phyloP scores from a whole-genome alignment of 2,888 invertebrate species.

The Drosophila falleni region DNA sequence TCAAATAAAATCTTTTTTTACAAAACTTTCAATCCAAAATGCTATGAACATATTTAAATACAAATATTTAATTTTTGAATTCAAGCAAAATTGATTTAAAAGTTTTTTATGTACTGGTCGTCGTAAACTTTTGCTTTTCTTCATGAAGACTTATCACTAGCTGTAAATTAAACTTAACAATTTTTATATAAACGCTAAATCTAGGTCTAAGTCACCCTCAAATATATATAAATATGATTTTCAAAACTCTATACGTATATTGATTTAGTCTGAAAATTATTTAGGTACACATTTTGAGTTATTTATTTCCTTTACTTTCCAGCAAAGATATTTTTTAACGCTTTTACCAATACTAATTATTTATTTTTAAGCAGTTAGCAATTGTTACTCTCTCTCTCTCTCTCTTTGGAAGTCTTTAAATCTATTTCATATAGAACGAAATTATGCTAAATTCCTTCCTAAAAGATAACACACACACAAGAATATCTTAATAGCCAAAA shows the following conservation, averaged over 20 bases:
- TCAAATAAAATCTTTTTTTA: slow-evolving; percentile 23
- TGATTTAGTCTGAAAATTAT: slow-evolving; percentile 35
- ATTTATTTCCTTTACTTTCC: slow-evolving; percentile 24
- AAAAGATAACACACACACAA: slow-evolving; percentile 59
- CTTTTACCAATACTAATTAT: slow-evolving; percentile 63
- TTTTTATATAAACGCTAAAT: slow-evolving; percentile 23
- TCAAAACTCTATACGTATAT: slow-evolving; percentile 29
- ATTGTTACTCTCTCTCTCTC: slow-evolving; percentile 55
- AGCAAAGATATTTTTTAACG: slow-evolving; percentile 56
- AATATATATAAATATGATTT: slow-evolving; percentile 31
- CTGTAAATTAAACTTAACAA: slow-evolving; percentile 46
- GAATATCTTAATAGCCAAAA: slow-evolving; percentile 69
- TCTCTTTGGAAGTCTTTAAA: slow-evolving; percentile 53
- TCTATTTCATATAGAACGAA: slow-evolving; percentile 81
- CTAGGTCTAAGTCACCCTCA: slow-evolving; percentile 54
- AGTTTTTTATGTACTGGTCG: slow-evolving; percentile 84
- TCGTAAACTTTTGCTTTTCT: slow-evolving; percentile 72
- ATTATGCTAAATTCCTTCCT: slow-evolving; percentile 76
- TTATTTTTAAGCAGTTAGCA: slow-evolving; percentile 68
- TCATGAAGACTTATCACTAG: slow-evolving; percentile 37
- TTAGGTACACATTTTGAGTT: slow-evolving; percentile 45
- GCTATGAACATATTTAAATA: slow-evolving; percentile 21
- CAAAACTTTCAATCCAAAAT: slow-evolving; percentile 44
- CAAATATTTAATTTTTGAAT: slow-evolving; percentile 38
- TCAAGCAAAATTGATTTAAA: slow-evolving; percentile 35